Conservation (phyloP, 30 jellyfish, hydroid and myxozoan genomes). For the Cassiopea andromeda region DNA sequence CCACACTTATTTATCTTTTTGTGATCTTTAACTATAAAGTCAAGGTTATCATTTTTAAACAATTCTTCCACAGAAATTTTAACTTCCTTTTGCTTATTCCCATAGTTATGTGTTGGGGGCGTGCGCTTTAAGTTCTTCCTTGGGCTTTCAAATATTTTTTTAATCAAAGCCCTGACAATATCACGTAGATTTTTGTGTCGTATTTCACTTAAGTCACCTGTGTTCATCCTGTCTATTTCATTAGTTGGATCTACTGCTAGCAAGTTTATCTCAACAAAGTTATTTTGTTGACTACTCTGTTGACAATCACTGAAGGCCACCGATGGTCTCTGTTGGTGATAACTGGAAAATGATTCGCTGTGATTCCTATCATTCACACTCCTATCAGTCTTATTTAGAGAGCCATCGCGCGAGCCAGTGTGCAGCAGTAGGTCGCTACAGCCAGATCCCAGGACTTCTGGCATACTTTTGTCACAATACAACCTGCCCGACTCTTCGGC, state of each 20-base stretch:
- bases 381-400: not conserved
- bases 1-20: slow-evolving; percentile 17
- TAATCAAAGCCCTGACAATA: slow-evolving; percentile 28
- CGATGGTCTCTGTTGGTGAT: not conserved
- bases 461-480: not conserved
- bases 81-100: slow-evolving; percentile 29
- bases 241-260: slow-evolving; percentile 11
- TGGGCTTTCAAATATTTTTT: slow-evolving; percentile 58
- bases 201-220: not conserved
- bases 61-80: slow-evolving; percentile 63
- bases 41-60: slow-evolving; percentile 55
- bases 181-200: slow-evolving; percentile 3
- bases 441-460: not conserved
- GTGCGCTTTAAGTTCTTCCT: not conserved
- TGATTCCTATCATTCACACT: not conserved
- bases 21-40: slow-evolving; percentile 29
- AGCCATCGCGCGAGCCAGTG: not conserved
- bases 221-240: not conserved
- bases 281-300: slow-evolving; percentile 1
- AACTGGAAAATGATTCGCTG: not conserved
- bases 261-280: slow-evolving; percentile 50
- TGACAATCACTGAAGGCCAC: not conserved
- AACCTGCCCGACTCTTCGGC: not conserved
- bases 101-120: not conserved
- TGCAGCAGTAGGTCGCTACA: not conserved